These are phyloP conservation scores for Heliothis virescens DNA, from an alignment of 1,140 invertebrate species.

Conservation along the genomic window DNA sequence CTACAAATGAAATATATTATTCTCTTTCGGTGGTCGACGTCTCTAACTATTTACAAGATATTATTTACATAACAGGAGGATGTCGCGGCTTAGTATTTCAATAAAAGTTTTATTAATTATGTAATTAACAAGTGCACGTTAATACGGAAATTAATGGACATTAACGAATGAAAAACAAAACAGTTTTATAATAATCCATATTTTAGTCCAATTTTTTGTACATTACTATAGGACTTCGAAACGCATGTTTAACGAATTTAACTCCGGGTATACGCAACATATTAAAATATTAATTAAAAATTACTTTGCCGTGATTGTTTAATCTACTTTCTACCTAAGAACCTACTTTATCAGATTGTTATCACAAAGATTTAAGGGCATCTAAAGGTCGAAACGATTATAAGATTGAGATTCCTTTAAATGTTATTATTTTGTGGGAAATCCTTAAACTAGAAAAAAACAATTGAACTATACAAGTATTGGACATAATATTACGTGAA, in stretches of 20 bases:
- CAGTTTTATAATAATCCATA: too few relatives aligned
- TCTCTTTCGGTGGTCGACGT: conserved; percentile 53
- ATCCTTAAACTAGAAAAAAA: neutral
- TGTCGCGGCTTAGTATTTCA: neutral
- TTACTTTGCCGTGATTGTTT: neutral
- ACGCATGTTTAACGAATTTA: too few relatives aligned
- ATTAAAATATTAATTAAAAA: neutral
- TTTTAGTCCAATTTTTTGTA: neutral
- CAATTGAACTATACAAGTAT: too few relatives aligned
- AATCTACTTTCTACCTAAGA: conserved; percentile 28
- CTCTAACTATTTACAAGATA: conserved; percentile 50
- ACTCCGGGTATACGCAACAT: conserved; percentile 15
- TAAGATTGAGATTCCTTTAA: conserved; percentile 18
- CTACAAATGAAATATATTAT: conserved; percentile 49
- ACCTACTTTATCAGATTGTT: conserved; percentile 32
- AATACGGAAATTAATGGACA: too few relatives aligned
- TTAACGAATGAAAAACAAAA: too few relatives aligned
- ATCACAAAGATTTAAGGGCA: conserved; percentile 35
- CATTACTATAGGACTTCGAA: neutral
- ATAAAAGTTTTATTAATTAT: neutral
- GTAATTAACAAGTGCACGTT: neutral
- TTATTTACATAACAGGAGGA: conserved; percentile 28
- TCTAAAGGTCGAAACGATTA: conserved; percentile 19
- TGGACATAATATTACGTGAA: neutral
- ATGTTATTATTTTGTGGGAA: neutral